Conservation (phyloP, 1,140 invertebrate species). For the Leptinotarsa undecemlineata region DNA sequence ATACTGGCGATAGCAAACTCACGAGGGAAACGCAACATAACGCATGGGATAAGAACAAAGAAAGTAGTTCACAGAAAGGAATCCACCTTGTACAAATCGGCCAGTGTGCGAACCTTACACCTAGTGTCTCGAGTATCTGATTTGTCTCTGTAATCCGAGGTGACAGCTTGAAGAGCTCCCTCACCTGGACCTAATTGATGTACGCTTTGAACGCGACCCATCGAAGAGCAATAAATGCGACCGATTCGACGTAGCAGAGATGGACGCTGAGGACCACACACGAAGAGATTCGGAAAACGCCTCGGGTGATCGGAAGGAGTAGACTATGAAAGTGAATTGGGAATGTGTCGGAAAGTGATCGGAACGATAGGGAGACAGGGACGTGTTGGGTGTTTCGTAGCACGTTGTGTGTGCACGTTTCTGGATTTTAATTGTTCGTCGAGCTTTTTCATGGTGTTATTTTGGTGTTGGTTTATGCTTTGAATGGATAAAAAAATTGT, state of each 20-base stretch:
- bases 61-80: too few relatives aligned
- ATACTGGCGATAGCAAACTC: too few relatives aligned
- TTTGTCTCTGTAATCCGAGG: not conserved
- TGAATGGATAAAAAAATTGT: too few relatives aligned
- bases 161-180: not conserved
- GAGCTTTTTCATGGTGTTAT: too few relatives aligned
- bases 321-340: not conserved
- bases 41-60: too few relatives aligned
- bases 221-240: constrained; percentile 2
- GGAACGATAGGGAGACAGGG: too few relatives aligned
- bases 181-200: constrained; percentile 1
- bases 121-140: not conserved
- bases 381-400: too few relatives aligned
- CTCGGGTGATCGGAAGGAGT: not conserved
- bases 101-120: not conserved
- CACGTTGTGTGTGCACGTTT: too few relatives aligned
- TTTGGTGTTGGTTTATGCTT: too few relatives aligned
- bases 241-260: not conserved
- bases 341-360: not conserved
- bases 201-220: not conserved
- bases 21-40: too few relatives aligned
- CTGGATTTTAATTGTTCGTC: too few relatives aligned
- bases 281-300: not conserved
- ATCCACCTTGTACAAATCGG: not conserved
- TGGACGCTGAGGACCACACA: not conserved